Percentiles rank a stretch among this genome's conserved stretches.
phyloP scores from a whole-genome alignment of 2,888 invertebrate genomes.

The Lepidocyrtoides sp. region DNA sequence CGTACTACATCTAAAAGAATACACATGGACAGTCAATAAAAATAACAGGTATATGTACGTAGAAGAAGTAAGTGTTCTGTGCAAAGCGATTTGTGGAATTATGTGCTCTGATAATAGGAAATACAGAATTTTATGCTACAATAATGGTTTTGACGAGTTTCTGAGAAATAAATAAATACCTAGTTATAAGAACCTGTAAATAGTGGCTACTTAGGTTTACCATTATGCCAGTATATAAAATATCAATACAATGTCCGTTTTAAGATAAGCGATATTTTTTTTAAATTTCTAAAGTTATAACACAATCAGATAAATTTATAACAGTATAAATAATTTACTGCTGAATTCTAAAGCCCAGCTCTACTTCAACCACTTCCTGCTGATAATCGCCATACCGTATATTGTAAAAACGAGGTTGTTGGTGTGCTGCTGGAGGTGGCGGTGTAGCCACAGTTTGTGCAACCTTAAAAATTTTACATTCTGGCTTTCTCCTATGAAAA shows the following conservation, averaged over 20 bases:
- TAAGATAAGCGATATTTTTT: slow-evolving; percentile 26
- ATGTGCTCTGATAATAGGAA: background rate
- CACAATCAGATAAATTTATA: background rate
- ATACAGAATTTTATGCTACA: background rate
- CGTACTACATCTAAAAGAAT: too few species aligned
- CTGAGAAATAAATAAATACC: slow-evolving; percentile 23
- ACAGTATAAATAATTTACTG: background rate
- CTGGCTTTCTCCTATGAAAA: slow-evolving; percentile 75
- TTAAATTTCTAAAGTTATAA: background rate
- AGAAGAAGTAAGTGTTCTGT: too few species aligned
- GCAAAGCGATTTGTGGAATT: background rate
- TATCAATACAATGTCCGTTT: slow-evolving; percentile 45
- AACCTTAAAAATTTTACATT: slow-evolving; percentile 80
- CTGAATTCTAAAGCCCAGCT: slow-evolving; percentile 42
- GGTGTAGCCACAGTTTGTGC: slow-evolving; percentile 72
- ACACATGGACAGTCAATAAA: too few species aligned
- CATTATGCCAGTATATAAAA: slow-evolving; percentile 49
- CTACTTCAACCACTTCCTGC: slow-evolving; percentile 30
- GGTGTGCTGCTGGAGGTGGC: slow-evolving; percentile 65
- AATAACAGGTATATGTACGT: too few species aligned
- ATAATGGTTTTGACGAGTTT: too few species aligned
- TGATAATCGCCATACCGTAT: slow-evolving; percentile 41
- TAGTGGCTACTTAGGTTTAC: background rate
- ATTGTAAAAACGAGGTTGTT: slow-evolving; percentile 48
- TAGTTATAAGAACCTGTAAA: background rate